A percentile compares a stretch with the other conserved stretches of the same genome.
Conservation (phyloP, 1,140 invertebrate genomes). For the Nymphalis io region DNA sequence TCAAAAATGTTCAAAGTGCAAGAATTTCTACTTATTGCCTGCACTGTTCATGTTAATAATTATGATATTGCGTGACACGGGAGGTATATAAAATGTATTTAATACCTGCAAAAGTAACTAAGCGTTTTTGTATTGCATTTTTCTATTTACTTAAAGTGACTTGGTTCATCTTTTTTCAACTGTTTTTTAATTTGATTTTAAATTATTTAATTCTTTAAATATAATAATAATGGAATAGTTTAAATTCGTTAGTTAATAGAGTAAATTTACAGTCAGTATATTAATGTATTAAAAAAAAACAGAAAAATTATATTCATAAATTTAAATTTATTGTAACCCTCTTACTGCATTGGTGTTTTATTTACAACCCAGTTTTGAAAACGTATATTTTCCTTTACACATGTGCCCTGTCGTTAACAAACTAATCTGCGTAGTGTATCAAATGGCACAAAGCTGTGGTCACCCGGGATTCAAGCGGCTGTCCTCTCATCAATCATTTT, state of each 20-base stretch:
- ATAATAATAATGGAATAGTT: not conserved
- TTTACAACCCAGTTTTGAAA: constrained; percentile 3
- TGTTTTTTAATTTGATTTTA: not conserved
- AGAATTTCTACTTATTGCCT: constrained; percentile 34
- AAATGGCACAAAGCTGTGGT: constrained; percentile 53
- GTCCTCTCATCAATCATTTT: constrained; percentile 68
- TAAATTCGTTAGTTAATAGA: too few relatives aligned
- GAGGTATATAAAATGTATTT: constrained; percentile 32
- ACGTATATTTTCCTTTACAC: constrained; percentile 12
- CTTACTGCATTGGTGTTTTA: not conserved
- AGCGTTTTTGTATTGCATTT: constrained; percentile 17
- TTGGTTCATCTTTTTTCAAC: not conserved
- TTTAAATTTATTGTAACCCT: not conserved
- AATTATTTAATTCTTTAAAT: not conserved
- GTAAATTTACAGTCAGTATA: too few relatives aligned
- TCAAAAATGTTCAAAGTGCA: constrained; percentile 39
- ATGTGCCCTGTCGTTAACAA: constrained; percentile 10
- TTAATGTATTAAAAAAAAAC: too few relatives aligned
- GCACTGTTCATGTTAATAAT: constrained; percentile 54
- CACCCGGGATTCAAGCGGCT: constrained; percentile 48
- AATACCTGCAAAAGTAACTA: constrained; percentile 13
- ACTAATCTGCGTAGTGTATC: constrained; percentile 38
- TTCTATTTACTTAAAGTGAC: not conserved
- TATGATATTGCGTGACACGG: constrained; percentile 48
- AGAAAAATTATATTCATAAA: too few relatives aligned